Evolutionary conservation across 2,113 vertebrate genomes (phyloP), one percentile per base, ranked within the genome.

Genomic region (Orthochromis indermauri): DNA sequence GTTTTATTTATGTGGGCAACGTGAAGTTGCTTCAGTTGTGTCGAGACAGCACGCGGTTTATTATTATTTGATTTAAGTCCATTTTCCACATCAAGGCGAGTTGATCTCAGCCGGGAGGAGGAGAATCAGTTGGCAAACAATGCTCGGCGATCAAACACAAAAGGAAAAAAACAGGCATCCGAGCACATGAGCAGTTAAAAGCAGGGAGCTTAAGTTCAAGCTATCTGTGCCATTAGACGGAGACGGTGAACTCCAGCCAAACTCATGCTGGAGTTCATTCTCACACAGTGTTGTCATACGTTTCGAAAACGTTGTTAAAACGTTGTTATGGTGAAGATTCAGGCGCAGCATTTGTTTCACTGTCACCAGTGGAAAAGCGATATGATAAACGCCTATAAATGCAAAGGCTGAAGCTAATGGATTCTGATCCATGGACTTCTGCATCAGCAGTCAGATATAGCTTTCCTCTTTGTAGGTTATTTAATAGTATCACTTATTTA

Each of bases 21-120:
- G 21, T 19, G 53, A 90, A 91, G 63, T 86, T 80, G 28, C 87
- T 92, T 93, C 35, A 82, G 81, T 83, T 85, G 47, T 47, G 76
- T 24, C 49, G 83, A 86, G 84, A 73, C 55, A 57, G 54, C 59
- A 33, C 49, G 31, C 35, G 51, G 78, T n/a, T 21, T 87, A 4
- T 90, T 89, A 81, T 85, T 86, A 82, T 93, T 87, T 92, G 54
- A 92, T 92, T 86, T 83, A 86, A 81, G 81, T 68, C 84, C 51
- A 73, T 91, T 89, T 54, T 37, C 82, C 80, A 81, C 85, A 90
- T 87, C 83, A 89, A 85, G 26, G 84, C 9, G 42, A 68, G 26
- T 71, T 84, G 78, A 90, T 87, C 79, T 91, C 73, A 63, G 71
- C 33, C 61, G 49, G 78, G 79, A 33, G 78, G 88, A 47, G 57